Percentiles rank a stretch among this genome's conserved stretches.
These are phyloP conservation scores for Pycnomerus fuliginosus DNA, from an alignment of 2,888 invertebrate species.

Conservation along the genomic window DNA sequence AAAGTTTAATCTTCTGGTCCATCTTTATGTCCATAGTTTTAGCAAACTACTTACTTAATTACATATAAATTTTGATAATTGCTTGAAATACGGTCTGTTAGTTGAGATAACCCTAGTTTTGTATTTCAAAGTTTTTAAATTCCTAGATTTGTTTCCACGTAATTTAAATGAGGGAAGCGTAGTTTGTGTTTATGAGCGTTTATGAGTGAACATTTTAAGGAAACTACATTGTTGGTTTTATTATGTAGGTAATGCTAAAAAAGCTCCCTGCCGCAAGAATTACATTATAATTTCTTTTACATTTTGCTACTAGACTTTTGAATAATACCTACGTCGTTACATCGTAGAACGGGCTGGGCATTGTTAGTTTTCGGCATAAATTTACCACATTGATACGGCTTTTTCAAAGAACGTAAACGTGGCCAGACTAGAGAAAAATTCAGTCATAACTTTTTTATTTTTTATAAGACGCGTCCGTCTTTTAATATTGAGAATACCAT, in stretches of 20 bases:
- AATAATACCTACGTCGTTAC: too few species aligned
- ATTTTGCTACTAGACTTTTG: too few species aligned
- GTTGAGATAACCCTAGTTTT: slow-evolving; percentile 9
- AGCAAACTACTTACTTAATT: slow-evolving; percentile 21
- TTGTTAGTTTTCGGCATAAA: too few species aligned
- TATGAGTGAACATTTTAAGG: slow-evolving; percentile 9
- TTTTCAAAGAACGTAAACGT: too few species aligned
- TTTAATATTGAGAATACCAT: slow-evolving; percentile 27
- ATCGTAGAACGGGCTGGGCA: too few species aligned
- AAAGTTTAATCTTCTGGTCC: slow-evolving; percentile 19
- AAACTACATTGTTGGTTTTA: slow-evolving; percentile 19
- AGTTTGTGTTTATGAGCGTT: too few species aligned
- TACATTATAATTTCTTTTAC: background rate
- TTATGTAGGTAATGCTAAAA: slow-evolving; percentile 20
- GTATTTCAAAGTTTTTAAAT: slow-evolving; percentile 13
- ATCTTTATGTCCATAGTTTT: slow-evolving; percentile 19
- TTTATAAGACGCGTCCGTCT: slow-evolving; percentile 9
- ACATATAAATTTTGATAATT: slow-evolving; percentile 27
- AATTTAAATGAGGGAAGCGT: slow-evolving; percentile 13
- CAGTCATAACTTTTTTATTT: slow-evolving; percentile 3
- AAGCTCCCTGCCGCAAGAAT: background rate
- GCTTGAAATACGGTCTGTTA: slow-evolving; percentile 15
- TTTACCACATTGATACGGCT: too few species aligned
- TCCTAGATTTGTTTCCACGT: slow-evolving; percentile 5
- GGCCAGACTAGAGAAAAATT: too few species aligned